Evolutionary conservation across 2,113 vertebrate genomes (phyloP), one percentile per base, ranked within the genome.

Genomic region (Cyprinodon tularosa): DNA sequence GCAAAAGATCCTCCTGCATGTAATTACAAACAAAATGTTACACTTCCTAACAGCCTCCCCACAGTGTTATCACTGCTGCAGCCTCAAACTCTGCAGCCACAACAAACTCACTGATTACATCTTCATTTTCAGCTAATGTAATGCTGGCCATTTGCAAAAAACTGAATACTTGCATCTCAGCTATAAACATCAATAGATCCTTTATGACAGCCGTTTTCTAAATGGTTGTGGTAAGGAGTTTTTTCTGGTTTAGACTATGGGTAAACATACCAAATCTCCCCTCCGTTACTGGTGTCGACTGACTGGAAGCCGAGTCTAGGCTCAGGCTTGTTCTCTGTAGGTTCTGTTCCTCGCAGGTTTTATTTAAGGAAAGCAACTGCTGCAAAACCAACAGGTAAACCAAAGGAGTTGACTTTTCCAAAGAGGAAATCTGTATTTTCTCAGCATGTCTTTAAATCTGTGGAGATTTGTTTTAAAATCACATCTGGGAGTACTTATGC

Each of bases 231-330:
- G 65, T 57, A 9, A 15, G 14, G 65, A 65, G 7, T 38, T 68
- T 71, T 29, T 75, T 80, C 66, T 84, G 66, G 74, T 42, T 42
- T 6, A 42, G 42, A 9, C 42, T 4, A 9, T 42, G 2, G 42
- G 5, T 42, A 42, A 4, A 9, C 42, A 42, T 42, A 42, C 42
- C 42, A 42, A 42, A 42, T 42, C 42, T 4, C 9, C 4, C 42
- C 42, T 42, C 3, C 5, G 42, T 42, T 42, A 6, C 42, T 42
- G 2, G 42, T 42, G 42, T 9, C 9, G 42, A 42, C 5, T 42
- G 42, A 6, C 42, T 42, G 42, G 42, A 42, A 42, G 42, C 4
- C 5, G 9, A 42, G 9, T 42, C 42, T 42, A 42, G 42, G 42
- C 42, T 42, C 4, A 4, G 9, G 42, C 42, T 42, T 6, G 5